Base-by-base conservation (phyloP, 1,140 invertebrate genomes). In the Megalonaias nervosa region DNA sequence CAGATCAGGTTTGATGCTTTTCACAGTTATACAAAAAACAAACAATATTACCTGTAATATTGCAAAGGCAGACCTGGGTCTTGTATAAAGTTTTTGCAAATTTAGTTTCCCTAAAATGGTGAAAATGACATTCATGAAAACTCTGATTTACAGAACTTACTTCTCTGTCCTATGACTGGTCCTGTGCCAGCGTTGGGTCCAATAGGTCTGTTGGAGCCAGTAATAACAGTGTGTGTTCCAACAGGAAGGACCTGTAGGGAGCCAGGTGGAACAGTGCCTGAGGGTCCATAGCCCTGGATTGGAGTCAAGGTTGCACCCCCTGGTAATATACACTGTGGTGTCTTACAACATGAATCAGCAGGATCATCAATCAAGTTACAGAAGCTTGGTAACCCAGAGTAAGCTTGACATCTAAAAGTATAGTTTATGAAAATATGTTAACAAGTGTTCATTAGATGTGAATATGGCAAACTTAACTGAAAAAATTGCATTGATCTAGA, bases 321-420 rank as follows among this genome's bases (percentile, higher is more conserved):
- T n/a, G 74, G 71, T 23, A 71, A 59, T 3, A 77, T 75, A 59
- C 82, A 84, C 14, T 68, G 23, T n/a, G 80, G 80, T 23, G 73
- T 70, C 69, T 80, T 79, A 67, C 85, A 87, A 57, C 85, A 87
- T 55, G 23, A 57, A 61, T 85, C 81, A 9, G 67, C 69, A 26
- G 83, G 81, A 58, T 84, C 75, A 66, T 77, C 75, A 9, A 82
- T 48, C 26, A 85, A 72, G 2, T 17, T 74, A 71, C 85, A 87
- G 26, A 81, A 73, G 26, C 78, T 74, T 62, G 85, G 85, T 9
- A 87, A 68, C 65, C 80, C 75, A 65, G 80, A 81, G 73, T 81
- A 87, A 0, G 77, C 79, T 61, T 83, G 84, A 64, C 85, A 87
- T 71, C 85, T 87, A 67, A n/a, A 62, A 70, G n/a, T 58, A 68